A percentile compares a stretch with the other conserved stretches of the same genome.
These are phyloP conservation scores for Andrena trimmerana DNA, from an alignment of 2,888 invertebrate species.

Conservation along the genomic window DNA sequence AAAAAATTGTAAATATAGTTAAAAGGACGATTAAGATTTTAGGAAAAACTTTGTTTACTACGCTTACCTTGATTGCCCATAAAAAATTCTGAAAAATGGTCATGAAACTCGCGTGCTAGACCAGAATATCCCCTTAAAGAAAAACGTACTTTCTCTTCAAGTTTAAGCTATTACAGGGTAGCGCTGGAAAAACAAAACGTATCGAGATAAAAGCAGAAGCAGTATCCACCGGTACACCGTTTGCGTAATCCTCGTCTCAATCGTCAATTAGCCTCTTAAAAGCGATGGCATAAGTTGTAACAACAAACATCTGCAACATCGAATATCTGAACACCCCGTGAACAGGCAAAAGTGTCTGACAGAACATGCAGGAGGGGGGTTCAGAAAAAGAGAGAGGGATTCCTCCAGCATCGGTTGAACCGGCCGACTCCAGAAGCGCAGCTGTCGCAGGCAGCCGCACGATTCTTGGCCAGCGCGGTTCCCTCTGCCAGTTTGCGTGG, in stretches of 20 bases:
- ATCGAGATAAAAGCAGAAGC: too few relatives aligned
- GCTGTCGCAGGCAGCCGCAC: constrained; percentile 63
- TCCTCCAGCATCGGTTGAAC: constrained; percentile 46
- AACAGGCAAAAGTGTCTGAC: constrained; percentile 31
- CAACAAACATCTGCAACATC: constrained; percentile 4
- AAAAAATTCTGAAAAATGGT: too few relatives aligned
- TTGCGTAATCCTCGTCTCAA: neutral
- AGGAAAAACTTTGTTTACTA: too few relatives aligned
- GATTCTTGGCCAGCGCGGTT: constrained; percentile 54
- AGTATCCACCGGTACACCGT: neutral
- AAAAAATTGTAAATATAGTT: too few relatives aligned
- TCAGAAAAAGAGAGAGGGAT: constrained; percentile 65
- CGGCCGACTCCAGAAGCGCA: constrained; percentile 61
- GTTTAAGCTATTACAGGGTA: neutral
- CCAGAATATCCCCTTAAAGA: too few relatives aligned
- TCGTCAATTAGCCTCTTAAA: neutral
- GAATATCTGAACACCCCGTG: constrained; percentile 29
- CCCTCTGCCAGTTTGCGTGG: constrained; percentile 76
- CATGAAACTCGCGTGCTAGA: too few relatives aligned
- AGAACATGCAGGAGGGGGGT: constrained; percentile 35
- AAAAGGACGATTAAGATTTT: too few relatives aligned
- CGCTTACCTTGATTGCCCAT: too few relatives aligned
- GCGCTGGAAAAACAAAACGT: too few relatives aligned
- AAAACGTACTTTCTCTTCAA: neutral
- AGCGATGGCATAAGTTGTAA: neutral